Conservation (phyloP, 1,140 invertebrate genomes). For the Battus philenor region DNA sequence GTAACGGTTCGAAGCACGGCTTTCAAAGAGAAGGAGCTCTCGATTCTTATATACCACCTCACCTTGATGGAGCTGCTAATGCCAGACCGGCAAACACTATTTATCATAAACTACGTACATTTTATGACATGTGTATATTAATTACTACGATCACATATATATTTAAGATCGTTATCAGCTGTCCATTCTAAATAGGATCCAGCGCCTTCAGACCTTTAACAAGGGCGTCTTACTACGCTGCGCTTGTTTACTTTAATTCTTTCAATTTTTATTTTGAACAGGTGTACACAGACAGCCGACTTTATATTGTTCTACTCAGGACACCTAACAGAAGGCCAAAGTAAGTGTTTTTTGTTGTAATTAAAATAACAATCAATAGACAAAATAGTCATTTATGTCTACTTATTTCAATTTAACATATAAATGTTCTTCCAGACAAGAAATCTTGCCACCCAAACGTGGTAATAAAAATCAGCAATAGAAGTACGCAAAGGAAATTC, state of each 20-base stretch:
- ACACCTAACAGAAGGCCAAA: conserved; percentile 30
- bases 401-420: too few relatives aligned
- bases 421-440: conserved; percentile 11
- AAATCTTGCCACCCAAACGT: conserved; percentile 4
- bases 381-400: neutral
- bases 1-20: too few relatives aligned
- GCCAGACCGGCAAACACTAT: neutral
- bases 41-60: neutral
- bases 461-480: neutral
- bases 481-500: neutral
- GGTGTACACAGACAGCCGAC: conserved; percentile 33
- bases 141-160: neutral
- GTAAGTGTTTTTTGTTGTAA: conserved; percentile 12
- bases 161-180: neutral
- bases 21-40: too few relatives aligned
- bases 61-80: neutral
- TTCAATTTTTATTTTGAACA: conserved; percentile 16
- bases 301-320: conserved; percentile 29
- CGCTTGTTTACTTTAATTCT: neutral
- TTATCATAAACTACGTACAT: neutral
- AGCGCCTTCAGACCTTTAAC: neutral
- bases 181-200: neutral
- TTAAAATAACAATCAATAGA: neutral
- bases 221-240: neutral
- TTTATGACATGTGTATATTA: neutral